These are phyloP conservation scores for Kradibia gibbosae DNA, from an alignment of 1,140 invertebrate species.

Conservation along the genomic window DNA sequence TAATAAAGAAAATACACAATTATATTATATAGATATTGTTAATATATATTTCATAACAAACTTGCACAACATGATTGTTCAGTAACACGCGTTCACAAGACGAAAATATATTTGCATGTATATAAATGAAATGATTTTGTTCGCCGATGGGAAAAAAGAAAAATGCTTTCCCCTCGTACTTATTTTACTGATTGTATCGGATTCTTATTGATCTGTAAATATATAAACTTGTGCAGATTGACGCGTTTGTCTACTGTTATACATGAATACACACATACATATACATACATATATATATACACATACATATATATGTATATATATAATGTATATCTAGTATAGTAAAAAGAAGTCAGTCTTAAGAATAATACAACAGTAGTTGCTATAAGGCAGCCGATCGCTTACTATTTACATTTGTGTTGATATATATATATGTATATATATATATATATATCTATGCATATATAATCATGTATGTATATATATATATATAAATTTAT, in stretches of 20 bases:
- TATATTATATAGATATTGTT: constrained; percentile 43
- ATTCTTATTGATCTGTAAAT: constrained; percentile 7
- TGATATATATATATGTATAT: constrained; percentile 31
- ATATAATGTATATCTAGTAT: constrained; percentile 21
- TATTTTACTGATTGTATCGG: neutral
- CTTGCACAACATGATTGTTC: constrained; percentile 55
- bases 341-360: constrained; percentile 60
- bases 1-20: neutral
- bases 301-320: neutral
- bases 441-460: neutral
- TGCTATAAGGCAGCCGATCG: constrained; percentile 48
- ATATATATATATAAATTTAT: constrained; percentile 38
- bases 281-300: constrained; percentile 29
- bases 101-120: constrained; percentile 42
- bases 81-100: constrained; percentile 37
- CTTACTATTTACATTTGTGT: constrained; percentile 45
- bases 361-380: constrained; percentile 59
- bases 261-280: neutral
- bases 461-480: neutral
- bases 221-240: constrained; percentile 9
- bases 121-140: constrained; percentile 48
- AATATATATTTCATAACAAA: constrained; percentile 60
- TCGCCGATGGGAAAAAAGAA: constrained; percentile 35
- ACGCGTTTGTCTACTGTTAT: constrained; percentile 30
- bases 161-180: constrained; percentile 18